Evolutionary conservation across 2,113 vertebrate species (phyloP).

Genomic region (Addax nasomaculatus): DNA sequence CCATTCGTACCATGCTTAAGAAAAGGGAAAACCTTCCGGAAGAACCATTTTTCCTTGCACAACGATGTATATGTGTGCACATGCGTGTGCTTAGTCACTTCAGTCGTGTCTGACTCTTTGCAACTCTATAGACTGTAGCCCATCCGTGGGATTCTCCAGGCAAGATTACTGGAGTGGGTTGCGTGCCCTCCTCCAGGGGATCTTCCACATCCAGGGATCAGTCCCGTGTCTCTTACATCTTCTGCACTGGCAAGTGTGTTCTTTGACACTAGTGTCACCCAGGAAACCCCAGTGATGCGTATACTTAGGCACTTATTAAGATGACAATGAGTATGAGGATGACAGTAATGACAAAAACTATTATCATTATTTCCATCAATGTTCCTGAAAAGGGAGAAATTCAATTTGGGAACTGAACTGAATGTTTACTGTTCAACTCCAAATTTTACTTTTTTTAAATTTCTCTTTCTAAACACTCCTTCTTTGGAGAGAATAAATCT

Average conservation of each 20-base stretch:
- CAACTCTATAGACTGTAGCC: not conserved
- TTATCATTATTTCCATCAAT: not conserved
- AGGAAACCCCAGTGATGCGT: not conserved
- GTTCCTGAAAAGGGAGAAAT: not conserved
- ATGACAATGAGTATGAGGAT: not conserved
- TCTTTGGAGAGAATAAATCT: not conserved
- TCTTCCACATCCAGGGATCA: not conserved
- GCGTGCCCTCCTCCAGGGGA: not conserved
- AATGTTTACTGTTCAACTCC: not conserved
- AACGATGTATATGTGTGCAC: not conserved
- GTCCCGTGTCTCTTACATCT: not conserved
- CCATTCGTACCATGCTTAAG: not conserved
- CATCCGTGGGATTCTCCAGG: not conserved
- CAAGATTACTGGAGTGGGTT: not conserved
- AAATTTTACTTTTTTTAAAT: not conserved
- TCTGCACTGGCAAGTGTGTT: not conserved
- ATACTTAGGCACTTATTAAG: not conserved
- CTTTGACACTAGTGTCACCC: not conserved
- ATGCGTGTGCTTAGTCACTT: no score
- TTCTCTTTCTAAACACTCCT: not conserved
- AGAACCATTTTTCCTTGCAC: not conserved
- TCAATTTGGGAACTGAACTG: not conserved
- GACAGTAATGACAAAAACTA: not conserved
- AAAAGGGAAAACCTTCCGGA: not conserved
- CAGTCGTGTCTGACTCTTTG: not conserved